Conservation (phyloP, 2,797 vertebrate species). For the Cheirogaleus major region DNA sequence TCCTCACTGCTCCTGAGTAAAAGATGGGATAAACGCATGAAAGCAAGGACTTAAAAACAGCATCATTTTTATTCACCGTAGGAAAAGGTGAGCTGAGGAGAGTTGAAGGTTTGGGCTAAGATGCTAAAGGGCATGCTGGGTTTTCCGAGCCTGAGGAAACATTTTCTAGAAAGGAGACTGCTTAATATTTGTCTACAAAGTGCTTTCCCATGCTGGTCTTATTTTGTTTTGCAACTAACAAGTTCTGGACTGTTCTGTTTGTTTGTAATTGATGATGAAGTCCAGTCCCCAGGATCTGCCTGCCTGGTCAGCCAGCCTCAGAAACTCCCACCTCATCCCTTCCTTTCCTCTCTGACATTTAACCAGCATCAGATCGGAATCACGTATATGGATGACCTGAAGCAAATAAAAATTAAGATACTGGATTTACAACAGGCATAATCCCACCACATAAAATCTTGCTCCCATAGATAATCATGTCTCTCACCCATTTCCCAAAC, state of each 20-base stretch:
- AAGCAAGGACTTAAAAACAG: constrained; percentile 29
- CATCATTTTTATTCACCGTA: not conserved
- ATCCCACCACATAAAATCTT: constrained; percentile 9
- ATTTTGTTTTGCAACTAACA: not conserved
- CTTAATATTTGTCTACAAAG: not conserved
- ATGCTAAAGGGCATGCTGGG: fast-evolving
- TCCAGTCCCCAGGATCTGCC: not conserved
- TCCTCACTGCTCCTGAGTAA: not conserved
- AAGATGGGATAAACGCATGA: constrained; percentile 47
- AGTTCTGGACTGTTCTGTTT: not conserved
- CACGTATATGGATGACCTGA: not conserved
- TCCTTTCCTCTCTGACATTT: not conserved
- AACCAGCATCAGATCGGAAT: not conserved
- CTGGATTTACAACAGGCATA: not conserved
- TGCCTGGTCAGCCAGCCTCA: not conserved
- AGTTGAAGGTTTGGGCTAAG: not conserved
- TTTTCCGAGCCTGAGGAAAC: not conserved
- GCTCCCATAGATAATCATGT: constrained; percentile 1
- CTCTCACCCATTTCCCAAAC: not conserved
- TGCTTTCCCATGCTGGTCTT: not conserved
- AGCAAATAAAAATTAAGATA: not conserved
- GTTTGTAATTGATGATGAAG: not conserved
- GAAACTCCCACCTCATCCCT: not conserved
- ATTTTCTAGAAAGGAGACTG: not conserved
- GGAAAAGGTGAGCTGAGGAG: not conserved